Conservation (phyloP, 2,113 vertebrate genomes). For the Brachirus orientalis region DNA sequence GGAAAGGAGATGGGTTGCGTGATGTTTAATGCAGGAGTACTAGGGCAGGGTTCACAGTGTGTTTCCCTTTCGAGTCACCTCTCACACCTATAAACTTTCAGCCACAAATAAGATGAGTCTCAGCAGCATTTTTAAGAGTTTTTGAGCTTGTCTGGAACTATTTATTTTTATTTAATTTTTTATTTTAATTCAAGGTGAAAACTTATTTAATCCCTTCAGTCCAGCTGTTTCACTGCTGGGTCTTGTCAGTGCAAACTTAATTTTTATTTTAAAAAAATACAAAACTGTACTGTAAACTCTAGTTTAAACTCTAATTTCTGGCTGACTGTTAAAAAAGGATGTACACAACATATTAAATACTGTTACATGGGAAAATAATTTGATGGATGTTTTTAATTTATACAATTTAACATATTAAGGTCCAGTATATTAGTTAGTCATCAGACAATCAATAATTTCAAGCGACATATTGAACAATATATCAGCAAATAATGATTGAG, state of each 20-base stretch:
- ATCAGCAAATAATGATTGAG: no score
- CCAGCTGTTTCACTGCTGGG: background rate
- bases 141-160: background rate
- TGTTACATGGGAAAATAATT: no score
- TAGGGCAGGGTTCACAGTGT: conserved; percentile 48
- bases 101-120: conserved; percentile 18
- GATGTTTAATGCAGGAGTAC: conserved; percentile 68
- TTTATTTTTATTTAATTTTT: background rate
- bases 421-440: no score
- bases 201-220: conserved; percentile 3
- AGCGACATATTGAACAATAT: no score
- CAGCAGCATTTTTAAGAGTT: conserved; percentile 21
- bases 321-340: background rate
- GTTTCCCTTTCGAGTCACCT: conserved; percentile 57
- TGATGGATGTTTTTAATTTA: no score
- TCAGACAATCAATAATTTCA: no score
- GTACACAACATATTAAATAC: background rate
- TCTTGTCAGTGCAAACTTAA: background rate
- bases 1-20: conserved; percentile 48
- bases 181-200: conserved; percentile 18
- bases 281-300: no score
- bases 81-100: conserved; percentile 50
- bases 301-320: background rate
- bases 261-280: background rate
- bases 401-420: no score